Evolutionary conservation across 2,113 vertebrate species (phyloP).

Genomic region (Sylvia atricapilla): DNA sequence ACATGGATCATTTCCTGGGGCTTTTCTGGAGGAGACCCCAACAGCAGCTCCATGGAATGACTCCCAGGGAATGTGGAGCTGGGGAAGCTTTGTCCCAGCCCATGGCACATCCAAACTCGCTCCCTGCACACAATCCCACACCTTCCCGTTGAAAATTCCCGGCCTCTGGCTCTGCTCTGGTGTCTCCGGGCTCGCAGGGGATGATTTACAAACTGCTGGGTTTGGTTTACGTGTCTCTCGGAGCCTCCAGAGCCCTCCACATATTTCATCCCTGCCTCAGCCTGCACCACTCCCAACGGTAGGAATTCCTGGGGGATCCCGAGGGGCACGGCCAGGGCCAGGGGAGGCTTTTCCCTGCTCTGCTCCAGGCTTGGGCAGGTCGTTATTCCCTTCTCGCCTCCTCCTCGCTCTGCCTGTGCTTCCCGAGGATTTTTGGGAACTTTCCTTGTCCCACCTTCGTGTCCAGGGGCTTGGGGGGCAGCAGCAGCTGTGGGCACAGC

Average conservation of each 20-base stretch:
- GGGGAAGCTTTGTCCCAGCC: rapidly evolving
- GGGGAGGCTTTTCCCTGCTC: not conserved
- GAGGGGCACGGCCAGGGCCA: rapidly evolving
- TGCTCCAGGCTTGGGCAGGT: rapidly evolving
- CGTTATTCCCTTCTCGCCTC: rapidly evolving
- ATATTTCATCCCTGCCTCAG: not conserved
- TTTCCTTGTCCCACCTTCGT: not conserved
- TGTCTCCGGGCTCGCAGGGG: not conserved
- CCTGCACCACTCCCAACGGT: rapidly evolving
- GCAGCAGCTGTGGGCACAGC: not conserved
- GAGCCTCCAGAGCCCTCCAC: not conserved
- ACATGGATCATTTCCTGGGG: rapidly evolving
- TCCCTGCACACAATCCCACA: rapidly evolving
- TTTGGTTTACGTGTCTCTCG: not conserved
- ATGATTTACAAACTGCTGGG: not conserved
- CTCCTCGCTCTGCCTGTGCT: not conserved
- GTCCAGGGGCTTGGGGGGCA: not conserved
- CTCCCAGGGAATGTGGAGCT: not conserved
- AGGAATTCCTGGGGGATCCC: not conserved
- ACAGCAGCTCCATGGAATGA: rapidly evolving
- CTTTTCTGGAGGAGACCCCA: not conserved
- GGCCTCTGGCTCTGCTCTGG: not conserved
- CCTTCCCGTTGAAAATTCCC: not conserved
- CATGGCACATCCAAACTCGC: rapidly evolving
- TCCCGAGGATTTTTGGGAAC: not conserved